Evolutionary conservation across 2,888 invertebrate species (phyloP).

Genomic region (Diabrotica balteata): DNA sequence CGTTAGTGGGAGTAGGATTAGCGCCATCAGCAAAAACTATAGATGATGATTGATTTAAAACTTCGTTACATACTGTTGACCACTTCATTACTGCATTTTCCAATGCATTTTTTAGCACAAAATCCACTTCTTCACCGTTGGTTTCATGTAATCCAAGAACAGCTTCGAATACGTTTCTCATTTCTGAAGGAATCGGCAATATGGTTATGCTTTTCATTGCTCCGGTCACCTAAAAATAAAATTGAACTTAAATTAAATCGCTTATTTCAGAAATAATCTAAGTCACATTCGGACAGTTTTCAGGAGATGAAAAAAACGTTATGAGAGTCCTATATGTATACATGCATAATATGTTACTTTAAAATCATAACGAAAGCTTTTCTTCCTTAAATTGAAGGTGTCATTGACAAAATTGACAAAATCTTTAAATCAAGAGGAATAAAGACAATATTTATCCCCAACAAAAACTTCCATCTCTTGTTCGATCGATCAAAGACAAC

Average conservation of each 20-base stretch:
- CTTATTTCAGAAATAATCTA: too few species aligned
- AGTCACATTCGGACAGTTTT: too few species aligned
- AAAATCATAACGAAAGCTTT: too few species aligned
- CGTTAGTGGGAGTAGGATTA: slow-evolving; percentile 74
- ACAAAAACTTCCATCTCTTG: too few species aligned
- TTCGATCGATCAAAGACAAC: too few species aligned
- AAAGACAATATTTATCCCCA: too few species aligned
- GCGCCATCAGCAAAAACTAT: slow-evolving; percentile 70
- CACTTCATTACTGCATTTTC: slow-evolving; percentile 89
- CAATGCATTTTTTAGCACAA: slow-evolving; percentile 78
- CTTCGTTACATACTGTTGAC: slow-evolving; percentile 72
- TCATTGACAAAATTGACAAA: too few species aligned
- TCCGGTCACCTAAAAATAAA: slow-evolving; percentile 68
- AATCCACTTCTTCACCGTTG: slow-evolving; percentile 68
- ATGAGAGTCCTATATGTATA: too few species aligned
- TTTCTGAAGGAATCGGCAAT: slow-evolving; percentile 83
- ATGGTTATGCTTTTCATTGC: slow-evolving; percentile 86
- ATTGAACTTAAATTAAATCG: background rate
- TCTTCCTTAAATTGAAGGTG: too few species aligned
- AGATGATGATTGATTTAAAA: slow-evolving; percentile 75
- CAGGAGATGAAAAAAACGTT: too few species aligned
- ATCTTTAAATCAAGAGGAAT: too few species aligned
- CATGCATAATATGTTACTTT: too few species aligned
- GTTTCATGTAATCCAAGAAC: slow-evolving; percentile 63
- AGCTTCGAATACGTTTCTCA: slow-evolving; percentile 71